phyloP scores from a whole-genome alignment of 2,113 vertebrate genomes.

The Embiotoca jacksoni region DNA sequence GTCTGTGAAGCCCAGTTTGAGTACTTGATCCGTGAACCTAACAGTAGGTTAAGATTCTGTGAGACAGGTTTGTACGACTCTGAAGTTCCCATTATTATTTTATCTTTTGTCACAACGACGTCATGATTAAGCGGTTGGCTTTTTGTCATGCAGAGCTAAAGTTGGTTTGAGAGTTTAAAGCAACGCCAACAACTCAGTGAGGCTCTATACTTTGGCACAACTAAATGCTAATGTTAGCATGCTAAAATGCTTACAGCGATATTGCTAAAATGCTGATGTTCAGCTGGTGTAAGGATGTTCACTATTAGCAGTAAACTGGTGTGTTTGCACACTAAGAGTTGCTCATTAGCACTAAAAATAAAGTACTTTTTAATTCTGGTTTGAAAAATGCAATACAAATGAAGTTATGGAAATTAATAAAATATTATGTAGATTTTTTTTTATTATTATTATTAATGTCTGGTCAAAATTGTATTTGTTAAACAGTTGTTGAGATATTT shows the following conservation, averaged over 20 bases:
- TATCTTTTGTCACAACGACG: background rate
- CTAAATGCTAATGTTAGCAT: background rate
- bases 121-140: background rate
- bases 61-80: background rate
- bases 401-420: no score
- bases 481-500: background rate
- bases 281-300: no score
- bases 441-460: no score
- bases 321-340: background rate
- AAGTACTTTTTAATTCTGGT: no score
- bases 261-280: background rate
- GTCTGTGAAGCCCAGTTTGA: background rate
- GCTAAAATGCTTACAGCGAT: background rate
- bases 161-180: background rate
- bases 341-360: no score
- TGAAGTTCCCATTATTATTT: background rate
- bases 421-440: no score
- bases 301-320: background rate
- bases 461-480: background rate
- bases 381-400: no score
- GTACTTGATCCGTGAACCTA: background rate
- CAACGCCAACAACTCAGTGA: no score
- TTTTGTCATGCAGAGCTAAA: background rate
- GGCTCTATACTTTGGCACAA: no score
- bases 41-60: slow-evolving; percentile 3